A percentile compares a stretch with the other conserved stretches of the same genome.
These are phyloP conservation scores for human DNA, from an alignment of 2,113 vertebrate species.

Conservation along the genomic window DNA sequence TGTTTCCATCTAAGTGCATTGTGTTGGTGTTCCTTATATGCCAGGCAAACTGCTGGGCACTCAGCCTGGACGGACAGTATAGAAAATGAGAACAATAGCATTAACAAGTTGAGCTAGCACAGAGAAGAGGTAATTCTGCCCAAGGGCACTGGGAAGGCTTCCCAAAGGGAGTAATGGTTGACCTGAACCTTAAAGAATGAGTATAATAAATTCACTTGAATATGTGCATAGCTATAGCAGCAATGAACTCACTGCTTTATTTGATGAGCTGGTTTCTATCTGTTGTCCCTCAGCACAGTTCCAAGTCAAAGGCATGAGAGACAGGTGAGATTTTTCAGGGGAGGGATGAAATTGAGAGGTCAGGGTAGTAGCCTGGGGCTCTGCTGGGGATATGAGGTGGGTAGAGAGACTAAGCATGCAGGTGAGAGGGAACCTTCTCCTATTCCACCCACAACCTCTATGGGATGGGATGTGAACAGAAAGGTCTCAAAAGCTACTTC, in stretches of 20 bases:
- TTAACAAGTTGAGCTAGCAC: background rate
- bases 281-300: background rate
- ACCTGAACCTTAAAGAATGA: background rate
- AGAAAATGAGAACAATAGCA: background rate
- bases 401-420: background rate
- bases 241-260: background rate
- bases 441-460: accelerated
- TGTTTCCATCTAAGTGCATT: background rate
- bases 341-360: background rate
- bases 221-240: accelerated
- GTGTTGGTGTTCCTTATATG: background rate
- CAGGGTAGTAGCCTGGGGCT: background rate
- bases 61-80: background rate
- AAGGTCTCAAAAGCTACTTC: background rate
- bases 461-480: accelerated
- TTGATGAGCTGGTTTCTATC: background rate
- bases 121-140: background rate
- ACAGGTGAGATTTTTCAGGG: background rate
- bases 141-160: background rate
- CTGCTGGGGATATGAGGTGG: no score
- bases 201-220: background rate
- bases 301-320: background rate
- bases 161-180: background rate
- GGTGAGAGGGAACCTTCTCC: background rate
- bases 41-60: background rate